Evolutionary conservation across 2,113 vertebrate species (phyloP).

Genomic region (Dryoscopus gambensis): DNA sequence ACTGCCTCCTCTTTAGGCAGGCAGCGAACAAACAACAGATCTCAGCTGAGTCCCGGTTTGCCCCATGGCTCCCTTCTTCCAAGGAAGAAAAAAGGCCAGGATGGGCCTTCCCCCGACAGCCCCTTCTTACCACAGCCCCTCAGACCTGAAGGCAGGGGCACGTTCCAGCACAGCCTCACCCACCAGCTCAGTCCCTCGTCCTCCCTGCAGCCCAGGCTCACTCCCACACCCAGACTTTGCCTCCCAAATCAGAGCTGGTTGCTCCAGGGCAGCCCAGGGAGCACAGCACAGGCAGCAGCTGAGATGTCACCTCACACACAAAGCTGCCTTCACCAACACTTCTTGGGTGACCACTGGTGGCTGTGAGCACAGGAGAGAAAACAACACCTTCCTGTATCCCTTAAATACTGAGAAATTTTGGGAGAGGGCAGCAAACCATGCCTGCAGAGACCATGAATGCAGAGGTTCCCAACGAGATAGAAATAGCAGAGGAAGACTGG

Average conservation of each 20-base stretch:
- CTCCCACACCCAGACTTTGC: neutral
- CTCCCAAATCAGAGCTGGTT: neutral
- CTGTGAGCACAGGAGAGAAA: neutral
- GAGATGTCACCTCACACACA: neutral
- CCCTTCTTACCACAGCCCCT: neutral
- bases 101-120: neutral
- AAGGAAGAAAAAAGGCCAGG: neutral
- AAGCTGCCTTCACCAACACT: neutral
- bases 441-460: neutral
- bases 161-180: neutral
- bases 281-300: neutral
- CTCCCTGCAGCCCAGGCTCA: neutral
- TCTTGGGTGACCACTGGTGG: too few relatives aligned
- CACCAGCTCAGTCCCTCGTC: accelerated
- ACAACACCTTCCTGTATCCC: neutral
- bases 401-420: neutral
- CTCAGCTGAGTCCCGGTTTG: neutral
- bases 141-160: neutral
- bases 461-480: neutral
- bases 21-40: neutral
- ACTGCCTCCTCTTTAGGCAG: neutral
- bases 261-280: neutral
- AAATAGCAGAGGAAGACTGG: neutral
- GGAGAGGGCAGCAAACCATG: neutral
- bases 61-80: neutral